Percentiles rank a stretch among this genome's conserved stretches.
These are phyloP conservation scores for Rhynchomys soricoides DNA, from an alignment of 2,113 vertebrate species.

Conservation along the genomic window DNA sequence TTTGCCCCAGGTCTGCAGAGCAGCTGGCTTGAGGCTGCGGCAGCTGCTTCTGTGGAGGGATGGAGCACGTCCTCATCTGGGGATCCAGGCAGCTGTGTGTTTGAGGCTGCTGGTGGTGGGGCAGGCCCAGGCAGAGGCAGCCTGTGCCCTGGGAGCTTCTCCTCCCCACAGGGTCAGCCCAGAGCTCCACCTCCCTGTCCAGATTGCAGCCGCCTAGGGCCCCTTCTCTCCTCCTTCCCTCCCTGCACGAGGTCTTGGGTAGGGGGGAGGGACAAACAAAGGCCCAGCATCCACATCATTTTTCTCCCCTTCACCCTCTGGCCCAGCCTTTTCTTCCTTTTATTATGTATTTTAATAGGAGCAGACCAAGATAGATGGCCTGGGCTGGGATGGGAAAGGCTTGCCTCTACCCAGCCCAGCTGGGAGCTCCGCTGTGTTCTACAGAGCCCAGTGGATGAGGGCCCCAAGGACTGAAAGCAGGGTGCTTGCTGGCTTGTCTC, in stretches of 20 bases:
- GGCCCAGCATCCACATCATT: slow-evolving; percentile 76
- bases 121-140: slow-evolving; percentile 78
- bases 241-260: slow-evolving; percentile 62
- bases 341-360: slow-evolving; percentile 81
- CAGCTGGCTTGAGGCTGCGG: background rate
- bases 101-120: background rate
- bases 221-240: slow-evolving; percentile 69
- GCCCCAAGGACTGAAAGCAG: too few species aligned
- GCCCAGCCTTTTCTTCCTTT: slow-evolving; percentile 81
- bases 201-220: background rate
- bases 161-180: slow-evolving; percentile 62
- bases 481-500: background rate
- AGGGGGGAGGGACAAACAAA: slow-evolving; percentile 77
- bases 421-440: background rate
- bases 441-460: background rate
- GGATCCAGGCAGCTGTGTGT: slow-evolving; percentile 50
- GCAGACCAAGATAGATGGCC: slow-evolving; percentile 82
- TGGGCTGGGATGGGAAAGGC: slow-evolving; percentile 45
- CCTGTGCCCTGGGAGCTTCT: slow-evolving; percentile 53
- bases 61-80: background rate
- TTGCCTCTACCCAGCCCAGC: slow-evolving; percentile 54
- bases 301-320: slow-evolving; percentile 74
- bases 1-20: background rate
- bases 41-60: background rate
- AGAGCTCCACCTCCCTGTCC: slow-evolving; percentile 17